Percentiles rank a stretch among this genome's conserved stretches.
Conservation (phyloP, 2,797 vertebrate species). For the Lutra lutra region DNA sequence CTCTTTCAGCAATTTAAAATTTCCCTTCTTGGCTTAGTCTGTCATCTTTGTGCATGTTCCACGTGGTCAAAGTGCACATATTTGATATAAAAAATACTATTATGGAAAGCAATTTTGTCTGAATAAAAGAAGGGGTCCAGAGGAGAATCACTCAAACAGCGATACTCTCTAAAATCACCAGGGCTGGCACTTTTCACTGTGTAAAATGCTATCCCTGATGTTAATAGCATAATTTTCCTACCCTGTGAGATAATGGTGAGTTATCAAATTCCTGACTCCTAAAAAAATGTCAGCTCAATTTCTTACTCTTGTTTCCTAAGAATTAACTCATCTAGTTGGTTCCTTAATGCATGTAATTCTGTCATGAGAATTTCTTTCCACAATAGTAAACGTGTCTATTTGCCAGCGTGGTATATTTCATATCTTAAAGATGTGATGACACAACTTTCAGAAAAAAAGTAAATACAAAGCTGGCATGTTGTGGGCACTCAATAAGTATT, state of each 20-base stretch:
- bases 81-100: not conserved
- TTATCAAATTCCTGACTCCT: not conserved
- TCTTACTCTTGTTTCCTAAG: conserved; percentile 13
- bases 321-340: not conserved
- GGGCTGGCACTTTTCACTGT: not conserved
- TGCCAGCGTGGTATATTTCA: not conserved
- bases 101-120: not conserved
- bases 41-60: not conserved
- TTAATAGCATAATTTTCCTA: not conserved
- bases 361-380: not conserved
- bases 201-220: not conserved
- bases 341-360: not conserved
- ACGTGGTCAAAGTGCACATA: not conserved
- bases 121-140: not conserved
- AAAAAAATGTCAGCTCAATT: not conserved
- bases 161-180: not conserved
- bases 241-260: not conserved
- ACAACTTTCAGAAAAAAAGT: not conserved
- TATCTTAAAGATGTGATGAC: not conserved
- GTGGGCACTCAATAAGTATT: not conserved
- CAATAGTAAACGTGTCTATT: not conserved
- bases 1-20: not conserved
- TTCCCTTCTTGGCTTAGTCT: not conserved
- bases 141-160: not conserved
- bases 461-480: not conserved